A percentile compares a stretch with the other conserved stretches of the same genome.
Evolutionary conservation across 2,113 vertebrate species (phyloP).

Genomic region (Neofelis nebulosa): DNA sequence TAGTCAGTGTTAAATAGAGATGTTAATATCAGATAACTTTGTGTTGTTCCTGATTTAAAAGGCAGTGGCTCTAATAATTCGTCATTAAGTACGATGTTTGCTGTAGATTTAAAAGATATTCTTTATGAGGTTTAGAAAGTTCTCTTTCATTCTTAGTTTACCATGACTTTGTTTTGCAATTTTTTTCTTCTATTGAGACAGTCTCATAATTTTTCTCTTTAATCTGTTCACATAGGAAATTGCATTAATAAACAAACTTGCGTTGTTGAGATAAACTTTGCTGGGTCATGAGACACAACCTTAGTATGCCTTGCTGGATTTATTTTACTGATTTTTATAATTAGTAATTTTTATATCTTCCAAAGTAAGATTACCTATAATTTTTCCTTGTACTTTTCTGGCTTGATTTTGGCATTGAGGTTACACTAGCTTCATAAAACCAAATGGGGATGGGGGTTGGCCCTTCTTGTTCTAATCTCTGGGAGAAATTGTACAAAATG

Average conservation of each 20-base stretch:
- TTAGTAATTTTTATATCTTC: background rate
- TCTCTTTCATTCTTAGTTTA: background rate
- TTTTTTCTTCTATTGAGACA: background rate
- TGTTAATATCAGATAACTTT: background rate
- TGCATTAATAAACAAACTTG: background rate
- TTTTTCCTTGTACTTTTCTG: background rate
- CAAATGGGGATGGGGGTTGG: accelerated
- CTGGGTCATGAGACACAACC: background rate
- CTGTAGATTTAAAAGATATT: background rate
- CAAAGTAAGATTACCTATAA: background rate
- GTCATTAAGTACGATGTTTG: background rate
- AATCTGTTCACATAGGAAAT: background rate
- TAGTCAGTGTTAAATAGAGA: slow-evolving; percentile 1
- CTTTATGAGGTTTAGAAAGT: background rate
- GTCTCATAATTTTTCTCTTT: background rate
- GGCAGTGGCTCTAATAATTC: background rate
- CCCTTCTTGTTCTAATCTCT: background rate
- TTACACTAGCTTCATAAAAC: background rate
- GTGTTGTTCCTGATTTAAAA: slow-evolving; percentile 24
- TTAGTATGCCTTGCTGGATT: background rate
- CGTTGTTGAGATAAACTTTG: background rate
- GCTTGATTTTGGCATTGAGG: background rate
- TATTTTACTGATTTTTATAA: background rate
- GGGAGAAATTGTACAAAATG: background rate
- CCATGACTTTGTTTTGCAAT: background rate